Evolutionary conservation across 2,888 invertebrate genomes (phyloP).

Genomic region (Stenurella melanura): DNA sequence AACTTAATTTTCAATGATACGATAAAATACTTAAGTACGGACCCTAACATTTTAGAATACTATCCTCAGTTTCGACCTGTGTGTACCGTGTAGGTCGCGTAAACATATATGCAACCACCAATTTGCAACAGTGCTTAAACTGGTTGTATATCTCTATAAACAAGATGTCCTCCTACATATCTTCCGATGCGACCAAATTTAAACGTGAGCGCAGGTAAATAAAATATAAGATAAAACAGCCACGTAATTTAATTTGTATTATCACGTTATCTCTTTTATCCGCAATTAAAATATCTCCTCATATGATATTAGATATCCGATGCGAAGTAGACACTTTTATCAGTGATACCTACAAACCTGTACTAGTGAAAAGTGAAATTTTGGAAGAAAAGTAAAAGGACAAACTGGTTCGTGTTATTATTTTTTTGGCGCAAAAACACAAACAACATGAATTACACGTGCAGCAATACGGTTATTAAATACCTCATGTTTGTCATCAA

Average conservation of each 20-base stretch:
- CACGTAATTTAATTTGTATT: conserved; percentile 38
- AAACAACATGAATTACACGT: conserved; percentile 65
- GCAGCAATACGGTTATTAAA: conserved; percentile 80
- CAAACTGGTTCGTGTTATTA: neutral
- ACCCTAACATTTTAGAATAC: too few relatives aligned
- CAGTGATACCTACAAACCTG: conserved; percentile 25
- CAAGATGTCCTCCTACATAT: neutral
- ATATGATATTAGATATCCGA: conserved; percentile 9
- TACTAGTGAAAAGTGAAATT: conserved; percentile 37
- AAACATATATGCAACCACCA: neutral
- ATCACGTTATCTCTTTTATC: conserved; percentile 30
- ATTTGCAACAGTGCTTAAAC: neutral
- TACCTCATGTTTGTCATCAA: conserved; percentile 91
- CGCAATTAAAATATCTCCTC: conserved; percentile 18
- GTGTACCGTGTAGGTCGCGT: too few relatives aligned
- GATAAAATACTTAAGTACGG: too few relatives aligned
- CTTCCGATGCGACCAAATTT: conserved; percentile 41
- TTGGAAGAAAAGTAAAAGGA: conserved; percentile 8
- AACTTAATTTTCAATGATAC: too few relatives aligned
- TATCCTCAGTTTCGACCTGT: too few relatives aligned
- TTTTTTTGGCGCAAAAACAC: conserved; percentile 1
- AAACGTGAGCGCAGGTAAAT: conserved; percentile 48
- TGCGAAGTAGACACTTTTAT: neutral
- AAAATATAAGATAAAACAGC: conserved; percentile 36
- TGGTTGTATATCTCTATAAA: neutral